A percentile compares a stretch with the other conserved stretches of the same genome.
These are phyloP conservation scores for Callosobruchus maculatus DNA, from an alignment of 2,888 invertebrate species.

Conservation along the genomic window DNA sequence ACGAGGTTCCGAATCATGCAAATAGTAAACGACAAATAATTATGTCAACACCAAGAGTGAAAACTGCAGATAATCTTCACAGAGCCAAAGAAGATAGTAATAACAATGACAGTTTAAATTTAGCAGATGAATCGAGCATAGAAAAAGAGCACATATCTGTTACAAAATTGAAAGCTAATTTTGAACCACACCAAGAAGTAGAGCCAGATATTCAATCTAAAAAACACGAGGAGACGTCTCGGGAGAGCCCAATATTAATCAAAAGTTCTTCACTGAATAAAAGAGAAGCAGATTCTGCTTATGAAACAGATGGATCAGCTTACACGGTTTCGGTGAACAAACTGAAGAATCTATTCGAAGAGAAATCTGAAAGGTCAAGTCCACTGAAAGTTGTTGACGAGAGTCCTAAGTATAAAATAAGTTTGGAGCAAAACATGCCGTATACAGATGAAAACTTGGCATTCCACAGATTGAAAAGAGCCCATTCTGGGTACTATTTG, in stretches of 20 bases:
- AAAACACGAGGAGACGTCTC: too few relatives aligned
- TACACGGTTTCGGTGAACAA: slow-evolving; percentile 19
- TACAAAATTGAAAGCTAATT: not conserved
- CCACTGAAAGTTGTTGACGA: slow-evolving; percentile 5
- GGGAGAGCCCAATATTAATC: not conserved
- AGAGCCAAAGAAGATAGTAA: not conserved
- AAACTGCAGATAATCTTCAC: not conserved
- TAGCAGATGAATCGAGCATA: not conserved
- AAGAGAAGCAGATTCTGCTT: not conserved
- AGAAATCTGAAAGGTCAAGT: slow-evolving; percentile 12
- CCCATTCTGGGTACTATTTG: slow-evolving; percentile 10
- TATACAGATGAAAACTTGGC: slow-evolving; percentile 9
- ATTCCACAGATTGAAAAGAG: slow-evolving; percentile 2
- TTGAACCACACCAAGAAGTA: not conserved
- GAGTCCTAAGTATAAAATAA: not conserved
- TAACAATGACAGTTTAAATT: not conserved
- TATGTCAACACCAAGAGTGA: not conserved
- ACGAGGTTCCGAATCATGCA: not conserved
- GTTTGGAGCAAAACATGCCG: slow-evolving; percentile 4
- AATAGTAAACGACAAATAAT: not conserved
- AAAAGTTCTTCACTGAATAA: not conserved
- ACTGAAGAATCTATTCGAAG: slow-evolving; percentile 21
- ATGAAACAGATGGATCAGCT: not conserved
- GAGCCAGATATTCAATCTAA: not conserved
- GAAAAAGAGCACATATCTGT: not conserved